Conservation (phyloP, 1,140 invertebrate genomes). For the Metopolophium dirhodum region DNA sequence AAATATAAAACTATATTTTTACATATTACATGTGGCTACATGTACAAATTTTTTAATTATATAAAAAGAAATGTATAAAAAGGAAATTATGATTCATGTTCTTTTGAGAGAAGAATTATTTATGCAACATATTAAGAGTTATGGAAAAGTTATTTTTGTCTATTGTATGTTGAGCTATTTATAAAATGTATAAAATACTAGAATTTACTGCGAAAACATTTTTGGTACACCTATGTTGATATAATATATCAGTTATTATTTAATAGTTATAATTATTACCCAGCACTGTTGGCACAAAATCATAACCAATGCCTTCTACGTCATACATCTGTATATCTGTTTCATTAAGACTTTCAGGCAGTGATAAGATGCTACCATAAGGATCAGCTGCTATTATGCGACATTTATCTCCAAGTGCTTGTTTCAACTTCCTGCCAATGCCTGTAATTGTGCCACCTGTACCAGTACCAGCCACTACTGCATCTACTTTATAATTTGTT, state of each 20-base stretch:
- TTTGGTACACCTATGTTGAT: not conserved
- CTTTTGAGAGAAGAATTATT: too few species aligned
- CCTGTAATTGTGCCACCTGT: conserved; percentile 92
- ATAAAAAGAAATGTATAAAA: too few species aligned
- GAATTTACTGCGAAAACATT: not conserved
- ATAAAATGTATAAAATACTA: not conserved
- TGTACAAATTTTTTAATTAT: too few species aligned
- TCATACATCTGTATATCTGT: conserved; percentile 77
- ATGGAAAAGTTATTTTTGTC: not conserved
- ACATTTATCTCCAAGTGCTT: conserved; percentile 74
- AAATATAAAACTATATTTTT: too few species aligned
- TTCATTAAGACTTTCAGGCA: conserved; percentile 74
- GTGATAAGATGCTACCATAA: conserved; percentile 83
- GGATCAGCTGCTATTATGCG: conserved; percentile 88
- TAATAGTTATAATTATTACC: conserved; percentile 64
- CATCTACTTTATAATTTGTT: conserved; percentile 80
- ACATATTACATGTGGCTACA: too few species aligned
- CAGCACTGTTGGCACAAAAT: conserved; percentile 93
- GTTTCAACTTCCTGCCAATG: conserved; percentile 82
- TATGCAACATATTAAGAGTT: too few species aligned
- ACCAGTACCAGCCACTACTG: conserved; percentile 82
- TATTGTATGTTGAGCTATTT: not conserved
- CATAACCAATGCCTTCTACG: conserved; percentile 87
- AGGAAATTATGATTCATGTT: too few species aligned
- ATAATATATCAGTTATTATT: not conserved